These are phyloP conservation scores for Gadus chalcogrammus DNA, from an alignment of 2,113 vertebrate genomes.

Conservation along the genomic window DNA sequence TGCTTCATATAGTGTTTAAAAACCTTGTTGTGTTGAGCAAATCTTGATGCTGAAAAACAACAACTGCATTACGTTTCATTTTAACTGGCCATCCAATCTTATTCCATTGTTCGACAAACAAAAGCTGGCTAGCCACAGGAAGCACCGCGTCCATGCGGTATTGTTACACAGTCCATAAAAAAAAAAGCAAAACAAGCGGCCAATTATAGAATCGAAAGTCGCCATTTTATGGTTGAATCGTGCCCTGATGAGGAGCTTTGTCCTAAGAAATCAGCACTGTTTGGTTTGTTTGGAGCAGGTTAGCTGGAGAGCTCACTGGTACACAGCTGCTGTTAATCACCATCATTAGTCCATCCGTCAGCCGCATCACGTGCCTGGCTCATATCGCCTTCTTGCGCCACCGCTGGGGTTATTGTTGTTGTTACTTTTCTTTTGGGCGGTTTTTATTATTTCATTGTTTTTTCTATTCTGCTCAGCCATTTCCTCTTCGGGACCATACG, in stretches of 20 bases:
- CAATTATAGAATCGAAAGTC: constrained; percentile 15
- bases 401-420: neutral
- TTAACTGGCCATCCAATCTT: constrained; percentile 7
- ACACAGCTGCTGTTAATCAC: constrained; percentile 69
- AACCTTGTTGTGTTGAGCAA: neutral
- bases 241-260: constrained; percentile 24
- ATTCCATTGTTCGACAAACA: constrained; percentile 25
- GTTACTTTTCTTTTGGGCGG: too few relatives aligned
- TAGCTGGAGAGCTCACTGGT: constrained; percentile 32
- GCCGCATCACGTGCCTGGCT: constrained; percentile 40
- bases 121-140: constrained; percentile 12
- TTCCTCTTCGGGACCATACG: too few relatives aligned
- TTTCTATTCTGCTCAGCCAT: too few relatives aligned
- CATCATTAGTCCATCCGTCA: constrained; percentile 52
- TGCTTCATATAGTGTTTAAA: too few relatives aligned
- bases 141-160: neutral
- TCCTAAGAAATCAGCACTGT: constrained; percentile 6
- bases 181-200: constrained; percentile 14
- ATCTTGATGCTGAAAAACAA: neutral
- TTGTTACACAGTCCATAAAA: neutral
- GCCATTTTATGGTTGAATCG: constrained; percentile 15
- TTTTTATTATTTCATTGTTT: too few relatives aligned
- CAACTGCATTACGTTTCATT: neutral
- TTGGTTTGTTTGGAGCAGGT: constrained; percentile 17
- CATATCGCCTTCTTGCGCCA: constrained; percentile 22